These are phyloP conservation scores for Nasonovia ribisnigri DNA, from an alignment of 2,888 invertebrate species.

Conservation along the genomic window DNA sequence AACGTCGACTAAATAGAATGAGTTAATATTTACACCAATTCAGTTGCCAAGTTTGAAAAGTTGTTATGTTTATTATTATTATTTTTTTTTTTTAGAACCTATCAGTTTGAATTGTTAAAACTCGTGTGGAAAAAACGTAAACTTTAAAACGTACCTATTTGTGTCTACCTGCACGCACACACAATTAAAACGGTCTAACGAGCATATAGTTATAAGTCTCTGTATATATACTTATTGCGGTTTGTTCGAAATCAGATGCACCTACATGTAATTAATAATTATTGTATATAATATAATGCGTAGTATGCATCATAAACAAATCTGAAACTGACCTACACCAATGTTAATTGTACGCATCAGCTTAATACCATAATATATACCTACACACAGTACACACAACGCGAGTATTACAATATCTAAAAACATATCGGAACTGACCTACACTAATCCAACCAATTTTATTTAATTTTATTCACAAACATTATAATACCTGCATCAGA, in stretches of 20 bases:
- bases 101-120: background rate
- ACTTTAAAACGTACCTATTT: background rate
- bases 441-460: background rate
- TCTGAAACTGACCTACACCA: conserved; percentile 1
- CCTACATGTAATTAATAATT: background rate
- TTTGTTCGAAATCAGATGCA: background rate
- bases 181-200: conserved; percentile 33
- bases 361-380: background rate
- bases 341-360: background rate
- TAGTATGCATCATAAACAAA: background rate
- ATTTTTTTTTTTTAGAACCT: background rate
- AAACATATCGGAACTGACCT: background rate
- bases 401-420: too few relatives aligned
- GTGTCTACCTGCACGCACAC: background rate
- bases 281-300: background rate
- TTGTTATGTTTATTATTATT: background rate
- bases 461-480: background rate
- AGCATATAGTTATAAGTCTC: background rate
- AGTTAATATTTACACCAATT: background rate
- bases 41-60: background rate
- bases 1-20: too few relatives aligned
- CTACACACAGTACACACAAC: background rate
- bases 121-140: background rate
- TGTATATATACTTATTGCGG: conserved; percentile 9
- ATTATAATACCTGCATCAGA: background rate